Percentiles rank a stretch among this genome's conserved stretches.
Evolutionary conservation across 2,888 invertebrate species (phyloP).

Genomic region (Isoperla grammatica): DNA sequence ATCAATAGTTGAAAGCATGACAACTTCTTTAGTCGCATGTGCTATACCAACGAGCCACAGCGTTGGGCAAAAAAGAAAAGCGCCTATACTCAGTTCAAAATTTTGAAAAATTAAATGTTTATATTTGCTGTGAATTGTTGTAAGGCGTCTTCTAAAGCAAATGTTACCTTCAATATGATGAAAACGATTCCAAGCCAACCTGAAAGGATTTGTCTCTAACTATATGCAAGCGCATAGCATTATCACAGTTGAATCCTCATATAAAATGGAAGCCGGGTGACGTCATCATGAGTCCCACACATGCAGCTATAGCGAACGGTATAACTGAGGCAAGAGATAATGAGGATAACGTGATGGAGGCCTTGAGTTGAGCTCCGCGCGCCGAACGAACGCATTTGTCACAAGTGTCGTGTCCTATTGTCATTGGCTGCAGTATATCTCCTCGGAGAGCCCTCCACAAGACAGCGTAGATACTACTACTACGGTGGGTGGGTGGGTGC

Average conservation of each 20-base stretch:
- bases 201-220: background rate
- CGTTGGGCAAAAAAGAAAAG: no score
- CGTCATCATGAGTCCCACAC: no score
- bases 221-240: background rate
- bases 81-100: no score
- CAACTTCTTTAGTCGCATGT: no score
- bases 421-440: constrained; percentile 12
- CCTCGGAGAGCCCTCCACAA: background rate
- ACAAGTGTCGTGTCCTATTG: constrained; percentile 9
- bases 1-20: no score
- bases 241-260: background rate
- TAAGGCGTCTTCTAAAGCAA: no score
- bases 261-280: background rate
- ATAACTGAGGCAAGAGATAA: constrained; percentile 3
- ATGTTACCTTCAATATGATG: background rate
- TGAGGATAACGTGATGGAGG: constrained; percentile 3
- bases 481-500: background rate
- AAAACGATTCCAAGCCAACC: background rate
- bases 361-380: no score
- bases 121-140: no score
- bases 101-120: no score
- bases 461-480: no score
- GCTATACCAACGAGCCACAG: no score
- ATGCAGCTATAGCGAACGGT: no score
- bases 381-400: constrained; percentile 9